These are phyloP conservation scores for Zele albiditarsus DNA, from an alignment of 2,888 invertebrate genomes.

Conservation along the genomic window DNA sequence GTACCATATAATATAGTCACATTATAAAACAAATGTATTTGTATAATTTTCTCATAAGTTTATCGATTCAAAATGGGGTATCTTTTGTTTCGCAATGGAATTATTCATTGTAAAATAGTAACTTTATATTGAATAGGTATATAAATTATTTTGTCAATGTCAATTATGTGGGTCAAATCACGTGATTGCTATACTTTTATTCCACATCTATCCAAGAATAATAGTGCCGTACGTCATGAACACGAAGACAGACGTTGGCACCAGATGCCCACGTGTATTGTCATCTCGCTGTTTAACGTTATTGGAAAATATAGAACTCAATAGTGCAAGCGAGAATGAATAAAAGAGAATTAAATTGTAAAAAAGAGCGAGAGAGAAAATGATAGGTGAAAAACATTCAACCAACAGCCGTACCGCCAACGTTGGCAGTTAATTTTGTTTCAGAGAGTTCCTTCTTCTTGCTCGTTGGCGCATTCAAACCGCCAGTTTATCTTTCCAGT, in stretches of 20 bases:
- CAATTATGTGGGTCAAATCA: constrained; percentile 29
- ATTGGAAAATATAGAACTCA: background rate
- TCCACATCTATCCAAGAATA: constrained; percentile 16
- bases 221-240: background rate
- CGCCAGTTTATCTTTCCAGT: constrained; percentile 15
- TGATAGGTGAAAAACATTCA: background rate
- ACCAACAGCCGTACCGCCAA: constrained; percentile 16
- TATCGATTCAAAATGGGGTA: background rate
- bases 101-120: too few relatives aligned
- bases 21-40: background rate
- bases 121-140: too few relatives aligned
- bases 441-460: background rate
- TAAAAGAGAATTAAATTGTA: background rate
- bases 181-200: background rate
- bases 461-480: constrained; percentile 10
- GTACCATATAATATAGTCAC: background rate
- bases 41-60: background rate
- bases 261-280: constrained; percentile 8
- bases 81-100: too few relatives aligned
- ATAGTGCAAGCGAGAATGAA: background rate
- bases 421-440: constrained; percentile 22
- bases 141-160: constrained; percentile 28
- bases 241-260: constrained; percentile 2
- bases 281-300: background rate
- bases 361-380: background rate